Evolutionary conservation across 2,888 invertebrate species (phyloP), one percentile per base, ranked within the genome.

Genomic region (Ophion obscuratus): DNA sequence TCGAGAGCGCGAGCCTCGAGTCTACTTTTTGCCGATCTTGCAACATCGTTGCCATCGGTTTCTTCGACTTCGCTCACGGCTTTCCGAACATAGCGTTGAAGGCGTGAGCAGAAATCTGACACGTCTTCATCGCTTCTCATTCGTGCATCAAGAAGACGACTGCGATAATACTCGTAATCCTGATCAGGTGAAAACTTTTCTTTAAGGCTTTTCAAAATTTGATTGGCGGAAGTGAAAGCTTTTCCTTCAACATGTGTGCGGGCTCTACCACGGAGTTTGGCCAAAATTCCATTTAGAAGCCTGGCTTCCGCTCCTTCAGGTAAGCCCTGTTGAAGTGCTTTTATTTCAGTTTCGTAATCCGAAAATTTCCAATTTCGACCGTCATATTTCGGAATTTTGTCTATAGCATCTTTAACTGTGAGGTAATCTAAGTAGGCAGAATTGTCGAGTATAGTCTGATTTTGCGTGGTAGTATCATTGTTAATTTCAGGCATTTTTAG

Each of bases 341-440:
- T n/a, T n/a, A 27, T 67, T 67, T 67, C 67, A 4, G 40, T 44
- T 64, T 64, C 62, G 9, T 64, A 64, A 10, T 64, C 62, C 0
- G 40, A 36, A 17, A 66, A 66, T 66, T 40, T 66, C 14, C 17
- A 66, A 66, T 66, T 17, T 66, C 10, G 36, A 17, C 40, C 66
- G 36, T 66, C 40, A n/a, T 66, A 66, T 40, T 27, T 36, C 2
- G 66, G 40, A 40, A 66, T 40, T 66, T 66, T 66, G 2, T 66
- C 66, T 17, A 66, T 24, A 2, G 70, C 36, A 14, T 82, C 82
- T 64, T 27, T 31, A 3, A 81, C 57, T 7, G 57, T 7, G 1
- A 80, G 31, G 84, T 73, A 75, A 64, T 66, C 66, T 7, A 66
- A n/a, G 36, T 66, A 36, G 2, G 40, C 66, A 11, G 66, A 66